phyloP scores from a whole-genome alignment of 2,113 vertebrate genomes.

The Stigmatopora argus region DNA sequence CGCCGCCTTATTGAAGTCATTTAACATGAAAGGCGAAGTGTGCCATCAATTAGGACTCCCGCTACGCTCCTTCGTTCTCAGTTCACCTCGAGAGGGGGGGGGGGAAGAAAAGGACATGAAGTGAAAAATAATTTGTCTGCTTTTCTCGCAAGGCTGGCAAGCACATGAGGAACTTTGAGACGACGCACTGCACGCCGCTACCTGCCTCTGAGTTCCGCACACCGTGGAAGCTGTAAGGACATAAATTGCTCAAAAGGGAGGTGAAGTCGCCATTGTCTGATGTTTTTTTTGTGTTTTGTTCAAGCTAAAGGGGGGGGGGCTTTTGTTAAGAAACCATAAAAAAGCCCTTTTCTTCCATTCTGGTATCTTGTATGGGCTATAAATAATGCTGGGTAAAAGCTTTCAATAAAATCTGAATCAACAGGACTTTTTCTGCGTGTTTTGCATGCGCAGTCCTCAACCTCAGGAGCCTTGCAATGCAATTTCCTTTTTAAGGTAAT shows the following conservation, averaged over 20 bases:
- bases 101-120: constrained; percentile 35
- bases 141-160: constrained; percentile 74
- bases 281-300: constrained; percentile 14
- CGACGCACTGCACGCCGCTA: constrained; percentile 85
- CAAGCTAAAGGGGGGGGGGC: neutral
- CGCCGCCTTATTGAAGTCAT: constrained; percentile 67
- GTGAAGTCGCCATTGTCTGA: neutral
- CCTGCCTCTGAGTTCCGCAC: constrained; percentile 77
- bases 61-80: constrained; percentile 53
- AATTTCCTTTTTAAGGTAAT: too few relatives aligned
- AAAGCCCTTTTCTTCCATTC: neutral
- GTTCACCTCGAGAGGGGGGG: constrained; percentile 47
- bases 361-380: constrained; percentile 3
- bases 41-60: constrained; percentile 66
- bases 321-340: neutral
- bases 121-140: neutral
- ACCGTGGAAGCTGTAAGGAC: constrained; percentile 76
- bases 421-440: constrained; percentile 7
- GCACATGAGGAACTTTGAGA: constrained; percentile 83
- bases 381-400: constrained; percentile 55
- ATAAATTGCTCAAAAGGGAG: neutral
- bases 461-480: too few relatives aligned
- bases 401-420: constrained; percentile 29
- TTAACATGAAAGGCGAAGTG: constrained; percentile 66
- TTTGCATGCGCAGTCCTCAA: neutral